These are phyloP conservation scores for Ardeotis arabs DNA, from an alignment of 2,113 vertebrate genomes.

Conservation along the genomic window DNA sequence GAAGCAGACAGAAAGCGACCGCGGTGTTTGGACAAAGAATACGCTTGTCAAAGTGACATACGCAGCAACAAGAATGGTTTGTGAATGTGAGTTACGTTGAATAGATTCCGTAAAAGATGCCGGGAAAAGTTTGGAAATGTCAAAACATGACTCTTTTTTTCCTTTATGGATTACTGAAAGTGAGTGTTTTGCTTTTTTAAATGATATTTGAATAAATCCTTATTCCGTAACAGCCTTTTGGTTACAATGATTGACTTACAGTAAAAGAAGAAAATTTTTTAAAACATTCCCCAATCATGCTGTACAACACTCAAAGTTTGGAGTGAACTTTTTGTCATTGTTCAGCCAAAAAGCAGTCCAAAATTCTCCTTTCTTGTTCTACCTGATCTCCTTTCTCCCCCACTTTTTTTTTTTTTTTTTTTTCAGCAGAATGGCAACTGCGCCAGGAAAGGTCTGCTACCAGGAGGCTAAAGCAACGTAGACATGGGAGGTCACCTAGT, in stretches of 20 bases:
- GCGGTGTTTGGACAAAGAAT: neutral
- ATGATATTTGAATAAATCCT: neutral
- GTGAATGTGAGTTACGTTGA: neutral
- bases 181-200: neutral
- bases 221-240: neutral
- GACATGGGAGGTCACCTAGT: accelerated
- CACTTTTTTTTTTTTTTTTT: neutral
- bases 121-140: neutral
- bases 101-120: neutral
- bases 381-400: neutral
- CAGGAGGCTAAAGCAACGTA: neutral
- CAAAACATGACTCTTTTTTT: neutral
- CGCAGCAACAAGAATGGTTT: neutral
- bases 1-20: neutral
- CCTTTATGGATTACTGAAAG: neutral
- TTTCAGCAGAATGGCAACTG: neutral
- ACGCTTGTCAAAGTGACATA: neutral
- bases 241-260: neutral
- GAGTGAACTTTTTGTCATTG: neutral
- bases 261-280: neutral
- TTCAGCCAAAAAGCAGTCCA: neutral
- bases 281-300: neutral
- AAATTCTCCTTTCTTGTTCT: neutral
- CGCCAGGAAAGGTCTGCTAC: neutral
- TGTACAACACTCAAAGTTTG: neutral